A percentile compares a stretch with the other conserved stretches of the same genome.
Evolutionary conservation across 2,797 vertebrate genomes (phyloP).

Genomic region (Peromyscus nudipes): DNA sequence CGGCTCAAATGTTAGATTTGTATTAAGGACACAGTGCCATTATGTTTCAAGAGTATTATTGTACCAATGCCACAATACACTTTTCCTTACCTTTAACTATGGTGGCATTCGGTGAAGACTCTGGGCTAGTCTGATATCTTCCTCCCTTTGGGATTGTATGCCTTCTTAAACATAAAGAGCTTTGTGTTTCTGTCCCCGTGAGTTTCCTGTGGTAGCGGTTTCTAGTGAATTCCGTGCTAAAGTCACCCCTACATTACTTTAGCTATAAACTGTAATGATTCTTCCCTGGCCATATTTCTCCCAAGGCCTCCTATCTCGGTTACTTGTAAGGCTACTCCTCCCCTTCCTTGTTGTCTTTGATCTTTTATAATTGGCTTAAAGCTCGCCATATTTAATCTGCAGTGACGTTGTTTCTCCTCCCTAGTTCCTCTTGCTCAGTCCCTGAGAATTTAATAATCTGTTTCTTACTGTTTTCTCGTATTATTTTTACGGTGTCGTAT

Average conservation of each 20-base stretch:
- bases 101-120: background rate
- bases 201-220: slow-evolving; percentile 64
- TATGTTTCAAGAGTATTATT: background rate
- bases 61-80: background rate
- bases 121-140: background rate
- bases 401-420: slow-evolving; percentile 84
- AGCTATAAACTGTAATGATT: slow-evolving; percentile 86
- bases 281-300: slow-evolving; percentile 86
- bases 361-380: slow-evolving; percentile 88
- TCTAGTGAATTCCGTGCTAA: slow-evolving; percentile 77
- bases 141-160: background rate
- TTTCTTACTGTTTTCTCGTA: slow-evolving; percentile 58
- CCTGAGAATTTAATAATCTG: slow-evolving; percentile 81
- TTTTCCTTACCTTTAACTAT: background rate
- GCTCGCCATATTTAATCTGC: slow-evolving; percentile 82
- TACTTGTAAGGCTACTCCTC: slow-evolving; percentile 87
- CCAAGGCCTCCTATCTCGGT: slow-evolving; percentile 88
- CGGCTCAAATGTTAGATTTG: background rate
- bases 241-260: slow-evolving; percentile 87
- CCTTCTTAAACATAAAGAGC: slow-evolving; percentile 70
- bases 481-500: slow-evolving; percentile 47
- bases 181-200: slow-evolving; percentile 77
- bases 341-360: slow-evolving; percentile 88
- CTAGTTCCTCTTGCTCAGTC: slow-evolving; percentile 61
- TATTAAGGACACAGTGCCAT: background rate